Evolutionary conservation across 2,888 invertebrate species (phyloP).

Genomic region (Allacma fusca): DNA sequence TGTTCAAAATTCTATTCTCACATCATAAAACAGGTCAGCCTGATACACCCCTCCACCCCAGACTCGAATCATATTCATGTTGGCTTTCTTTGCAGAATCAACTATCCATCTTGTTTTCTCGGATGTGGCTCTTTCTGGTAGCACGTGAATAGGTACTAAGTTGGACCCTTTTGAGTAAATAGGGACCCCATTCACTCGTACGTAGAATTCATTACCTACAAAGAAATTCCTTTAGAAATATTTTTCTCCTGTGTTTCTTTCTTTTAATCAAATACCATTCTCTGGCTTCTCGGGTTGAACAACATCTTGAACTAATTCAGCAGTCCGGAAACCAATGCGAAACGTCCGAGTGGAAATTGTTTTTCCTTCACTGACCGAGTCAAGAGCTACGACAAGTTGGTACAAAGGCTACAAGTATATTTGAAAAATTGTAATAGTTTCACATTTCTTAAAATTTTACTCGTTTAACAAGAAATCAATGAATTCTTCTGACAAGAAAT

Average conservation of each 20-base stretch:
- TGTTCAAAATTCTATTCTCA: too few relatives aligned
- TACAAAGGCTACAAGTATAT: too few relatives aligned
- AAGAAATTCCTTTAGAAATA: neutral
- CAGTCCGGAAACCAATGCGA: slow-evolving; percentile 83
- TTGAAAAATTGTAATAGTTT: slow-evolving; percentile 3
- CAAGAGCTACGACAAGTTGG: too few relatives aligned
- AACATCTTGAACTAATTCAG: slow-evolving; percentile 80
- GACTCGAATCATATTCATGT: slow-evolving; percentile 69
- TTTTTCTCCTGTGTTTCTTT: too few relatives aligned
- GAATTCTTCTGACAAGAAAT: slow-evolving; percentile 57
- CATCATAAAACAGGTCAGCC: slow-evolving; percentile 66
- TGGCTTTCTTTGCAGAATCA: slow-evolving; percentile 64
- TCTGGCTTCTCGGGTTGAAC: slow-evolving; percentile 68
- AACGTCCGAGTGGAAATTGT: slow-evolving; percentile 65
- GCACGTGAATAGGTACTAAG: slow-evolving; percentile 68
- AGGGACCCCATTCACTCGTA: slow-evolving; percentile 67
- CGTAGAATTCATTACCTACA: slow-evolving; percentile 63
- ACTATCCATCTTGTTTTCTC: slow-evolving; percentile 64
- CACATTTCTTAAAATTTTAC: slow-evolving; percentile 66
- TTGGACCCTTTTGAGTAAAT: slow-evolving; percentile 69
- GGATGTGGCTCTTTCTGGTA: slow-evolving; percentile 65
- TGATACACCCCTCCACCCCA: slow-evolving; percentile 70
- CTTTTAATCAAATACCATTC: too few relatives aligned
- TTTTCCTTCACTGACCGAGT: too few relatives aligned
- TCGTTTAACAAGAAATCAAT: slow-evolving; percentile 77